Conservation (phyloP, 2,888 invertebrate species). For the Neoascia interrupta region DNA sequence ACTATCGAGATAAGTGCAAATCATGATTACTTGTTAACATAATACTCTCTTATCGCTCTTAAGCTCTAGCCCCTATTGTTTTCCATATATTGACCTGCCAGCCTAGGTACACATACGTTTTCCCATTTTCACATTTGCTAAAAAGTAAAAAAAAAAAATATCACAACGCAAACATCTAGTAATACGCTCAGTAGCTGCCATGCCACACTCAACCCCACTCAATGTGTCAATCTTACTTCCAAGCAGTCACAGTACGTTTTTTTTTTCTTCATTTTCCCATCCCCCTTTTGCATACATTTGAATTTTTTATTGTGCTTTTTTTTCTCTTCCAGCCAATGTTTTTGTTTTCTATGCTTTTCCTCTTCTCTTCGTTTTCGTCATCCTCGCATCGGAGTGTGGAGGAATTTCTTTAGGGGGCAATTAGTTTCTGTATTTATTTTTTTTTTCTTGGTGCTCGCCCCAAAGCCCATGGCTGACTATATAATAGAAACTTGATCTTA, state of each 20-base stretch:
- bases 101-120: conserved; percentile 31
- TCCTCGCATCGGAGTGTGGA: not conserved
- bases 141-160: not conserved
- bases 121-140: conserved; percentile 15
- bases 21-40: too few relatives aligned
- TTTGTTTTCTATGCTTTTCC: conserved; percentile 28
- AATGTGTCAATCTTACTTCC: conserved; percentile 1
- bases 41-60: too few relatives aligned
- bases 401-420: conserved; percentile 60
- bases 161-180: not conserved
- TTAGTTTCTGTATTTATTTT: conserved; percentile 30
- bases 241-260: not conserved
- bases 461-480: conserved; percentile 72
- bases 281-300: not conserved
- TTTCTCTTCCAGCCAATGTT: not conserved
- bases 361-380: conserved; percentile 39
- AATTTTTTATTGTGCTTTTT: conserved; percentile 26
- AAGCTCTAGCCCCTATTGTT: too few relatives aligned
- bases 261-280: not conserved
- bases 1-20: too few relatives aligned
- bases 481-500: conserved; percentile 78
- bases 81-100: conserved; percentile 49
- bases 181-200: conserved; percentile 12
- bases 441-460: conserved; percentile 61
- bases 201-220: conserved; percentile 26